Evolutionary conservation across 2,888 invertebrate species (phyloP), one percentile per base, ranked within the genome.

Genomic region (Pyrochroa serraticornis): DNA sequence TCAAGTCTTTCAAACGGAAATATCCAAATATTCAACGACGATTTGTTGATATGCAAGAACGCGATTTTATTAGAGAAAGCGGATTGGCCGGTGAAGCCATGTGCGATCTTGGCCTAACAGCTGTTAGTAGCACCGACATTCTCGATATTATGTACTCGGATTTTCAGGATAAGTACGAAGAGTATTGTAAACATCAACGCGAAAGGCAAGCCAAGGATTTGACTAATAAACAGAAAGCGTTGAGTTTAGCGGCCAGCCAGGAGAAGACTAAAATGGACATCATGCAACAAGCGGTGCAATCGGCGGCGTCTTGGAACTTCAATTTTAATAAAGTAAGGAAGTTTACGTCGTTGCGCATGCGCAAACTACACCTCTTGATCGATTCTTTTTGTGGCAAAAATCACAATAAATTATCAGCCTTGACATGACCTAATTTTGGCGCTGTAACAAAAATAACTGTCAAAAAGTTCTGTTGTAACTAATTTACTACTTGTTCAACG

Each of bases 1-100:
- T 98, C 32, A 97, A 95, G 76, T 96, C 97, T 55, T 98, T 99
- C 79, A 97, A 97, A 78, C 85, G 98, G 63, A 95, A 97, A 75
- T 95, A 95, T 80, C 91, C 93, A n/a, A 69, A 70, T 34, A 77
- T 79, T 41, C 70, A 68, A 10, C 84, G 97, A 52, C 85, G 97
- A 50, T 82, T 90, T 63, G 89, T 96, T 22, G 94, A 95, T 66
- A 93, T 93, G 81, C 93, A 93, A 64, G 98, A 98, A 77, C 85
- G 94, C 52, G 93, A 93, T 73, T 95, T 89, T 80, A 85, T 98
- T 36, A 85, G 91, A 62, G 91, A 91, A 67, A 88, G 87, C 74
- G 75, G 76, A 36, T 82, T 95, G 46, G 96, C 95, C 30, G 88
- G 90, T 1, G 96, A 96, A 79, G 89, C 91, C 46, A 91, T 95